Base-by-base conservation (phyloP, 2,888 invertebrate species). In the Cosmorhoe ocellata region DNA sequence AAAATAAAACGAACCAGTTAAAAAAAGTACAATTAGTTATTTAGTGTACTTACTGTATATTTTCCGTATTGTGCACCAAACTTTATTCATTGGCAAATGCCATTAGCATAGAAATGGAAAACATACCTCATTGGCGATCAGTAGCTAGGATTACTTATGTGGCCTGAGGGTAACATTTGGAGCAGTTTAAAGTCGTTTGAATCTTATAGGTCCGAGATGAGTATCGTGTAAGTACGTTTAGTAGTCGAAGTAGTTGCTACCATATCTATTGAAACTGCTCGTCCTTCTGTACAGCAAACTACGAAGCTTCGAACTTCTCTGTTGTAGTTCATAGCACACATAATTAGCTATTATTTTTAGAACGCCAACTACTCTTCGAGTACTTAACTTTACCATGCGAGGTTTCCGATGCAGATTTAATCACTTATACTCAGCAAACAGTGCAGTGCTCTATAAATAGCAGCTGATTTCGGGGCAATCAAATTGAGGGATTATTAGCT, bases 21-120 rank as follows among this genome's bases (percentile, higher is more conserved):
- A 18, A 18, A 3, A 4, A 3, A 4, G 18, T 18, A 18, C 18
- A 2, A 2, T 2, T 3, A 3, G 18, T 9, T 30, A n/a, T 39
- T 40, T 22, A 43, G 43, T 39, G 24, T 43, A 1, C 26, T 26
- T 43, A 39, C 52, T 52, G 52, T 1, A 10, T 24, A 7, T 1
- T 5, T 7, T 10, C 1, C 3, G 6, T 39, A 39, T 43, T 34
- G 47, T 43, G 14, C 49, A 53, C 43, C 64, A 39, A 49, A 56
- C 51, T 51, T 52, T 52, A 58, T 66, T 76, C 71, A 77, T 73
- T 76, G 72, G 63, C 52, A 70, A 72, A 71, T 69, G 66, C 64
- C 58, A 79, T 79, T 77, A 76, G 74, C 78, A 77, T 76, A 76
- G 72, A 76, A 73, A 78, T 77, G 65, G 67, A 69, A 73, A 67